A percentile compares a stretch with the other conserved stretches of the same genome.
Evolutionary conservation across 2,888 invertebrate genomes (phyloP).

Genomic region (Buathra laborator): DNA sequence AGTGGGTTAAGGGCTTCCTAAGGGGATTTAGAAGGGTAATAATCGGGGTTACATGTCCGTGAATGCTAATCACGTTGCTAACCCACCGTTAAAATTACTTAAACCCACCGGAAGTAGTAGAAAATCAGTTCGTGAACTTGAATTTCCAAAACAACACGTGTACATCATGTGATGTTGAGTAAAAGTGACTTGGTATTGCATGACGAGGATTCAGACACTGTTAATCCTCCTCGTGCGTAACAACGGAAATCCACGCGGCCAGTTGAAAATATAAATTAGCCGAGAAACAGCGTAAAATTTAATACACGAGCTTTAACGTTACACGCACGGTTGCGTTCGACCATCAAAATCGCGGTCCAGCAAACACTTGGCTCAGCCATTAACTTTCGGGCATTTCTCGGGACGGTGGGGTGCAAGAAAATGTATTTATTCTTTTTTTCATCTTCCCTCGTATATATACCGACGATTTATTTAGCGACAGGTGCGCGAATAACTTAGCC

Average conservation of each 20-base stretch:
- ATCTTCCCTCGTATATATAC: conserved; percentile 32
- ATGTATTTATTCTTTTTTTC: conserved; percentile 44
- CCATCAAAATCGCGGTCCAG: conserved; percentile 28
- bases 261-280: conserved; percentile 42
- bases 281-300: conserved; percentile 34
- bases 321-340: conserved; percentile 38
- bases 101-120: background rate
- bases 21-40: background rate
- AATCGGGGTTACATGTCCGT: background rate
- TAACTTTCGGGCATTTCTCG: conserved; percentile 3
- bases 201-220: background rate
- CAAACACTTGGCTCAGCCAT: conserved; percentile 56
- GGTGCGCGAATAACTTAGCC: conserved; percentile 40
- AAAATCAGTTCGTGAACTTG: background rate
- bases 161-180: background rate
- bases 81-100: conserved; percentile 1
- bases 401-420: conserved; percentile 25
- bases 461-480: conserved; percentile 57
- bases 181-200: background rate
- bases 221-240: conserved; percentile 14
- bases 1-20: conserved; percentile 12
- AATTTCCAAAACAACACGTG: background rate
- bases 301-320: conserved; percentile 27
- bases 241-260: conserved; percentile 29
- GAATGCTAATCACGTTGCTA: background rate